Percentiles rank a stretch among this genome's conserved stretches.
Conservation (phyloP, 2,113 vertebrate species). For the Pteruthius melanotis region DNA sequence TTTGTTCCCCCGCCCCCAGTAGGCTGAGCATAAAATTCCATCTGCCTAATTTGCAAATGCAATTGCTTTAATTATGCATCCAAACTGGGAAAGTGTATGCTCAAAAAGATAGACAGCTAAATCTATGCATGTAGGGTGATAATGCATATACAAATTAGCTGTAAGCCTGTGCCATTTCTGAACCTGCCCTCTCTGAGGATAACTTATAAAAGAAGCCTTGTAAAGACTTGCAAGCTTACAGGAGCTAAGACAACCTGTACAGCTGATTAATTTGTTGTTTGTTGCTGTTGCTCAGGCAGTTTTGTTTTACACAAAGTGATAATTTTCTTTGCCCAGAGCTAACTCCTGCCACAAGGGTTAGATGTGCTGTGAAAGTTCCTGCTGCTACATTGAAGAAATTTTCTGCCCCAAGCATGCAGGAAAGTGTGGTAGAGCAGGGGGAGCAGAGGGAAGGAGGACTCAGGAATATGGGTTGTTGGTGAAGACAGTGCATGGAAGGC, state of each 20-base stretch:
- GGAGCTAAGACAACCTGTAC: neutral
- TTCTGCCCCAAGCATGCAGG: neutral
- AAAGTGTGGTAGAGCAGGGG: neutral
- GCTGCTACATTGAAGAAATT: neutral
- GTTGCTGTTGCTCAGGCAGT: neutral
- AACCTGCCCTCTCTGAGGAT: neutral
- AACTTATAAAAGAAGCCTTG: neutral
- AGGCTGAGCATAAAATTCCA: neutral
- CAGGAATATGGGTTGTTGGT: neutral
- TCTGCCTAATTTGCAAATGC: conserved; percentile 34
- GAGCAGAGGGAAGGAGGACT: neutral
- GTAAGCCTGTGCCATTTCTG: neutral
- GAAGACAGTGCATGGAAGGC: neutral
- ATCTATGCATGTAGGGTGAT: neutral
- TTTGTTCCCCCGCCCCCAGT: neutral
- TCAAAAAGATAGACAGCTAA: neutral
- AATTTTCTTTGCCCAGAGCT: neutral
- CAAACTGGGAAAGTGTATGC: neutral
- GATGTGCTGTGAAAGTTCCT: neutral
- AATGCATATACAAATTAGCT: neutral
- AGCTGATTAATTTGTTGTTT: neutral
- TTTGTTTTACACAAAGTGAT: neutral
- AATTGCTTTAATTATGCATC: conserved; percentile 40
- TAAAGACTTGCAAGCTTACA: neutral
- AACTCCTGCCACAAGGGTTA: neutral